Evolutionary conservation across 1,140 invertebrate genomes (phyloP), one percentile per base, ranked within the genome.

Genomic region (Drosophila sp.): DNA sequence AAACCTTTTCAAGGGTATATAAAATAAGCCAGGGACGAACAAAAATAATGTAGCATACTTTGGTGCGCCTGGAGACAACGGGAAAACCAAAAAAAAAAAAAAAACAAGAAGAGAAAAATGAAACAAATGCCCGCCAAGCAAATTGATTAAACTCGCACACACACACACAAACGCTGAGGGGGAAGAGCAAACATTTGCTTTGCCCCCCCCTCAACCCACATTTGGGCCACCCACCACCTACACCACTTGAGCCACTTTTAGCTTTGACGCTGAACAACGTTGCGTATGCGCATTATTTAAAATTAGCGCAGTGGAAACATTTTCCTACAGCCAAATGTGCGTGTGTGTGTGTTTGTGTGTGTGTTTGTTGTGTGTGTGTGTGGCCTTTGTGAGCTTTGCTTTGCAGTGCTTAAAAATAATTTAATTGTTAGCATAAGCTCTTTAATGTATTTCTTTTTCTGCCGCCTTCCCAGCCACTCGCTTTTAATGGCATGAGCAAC

Each of bases 361-460:
- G 50, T 41, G 61, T 50, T 35, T 55, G 70, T 70, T 41, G 61
- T 50, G 40, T 55, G 70, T 70, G 47, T 60, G 32, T 67, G 25
- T 72, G 65, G 60, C 58, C 65, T 62, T 62, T 77, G 72, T 73
- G 69, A 66, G 40, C 68, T 66, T 61, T 72, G 50, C 54, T 62
- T 70, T 65, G 62, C 72, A 60, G 68, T 72, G 76, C 82, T 87
- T 87, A 72, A 76, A 83, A 87, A 76, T 86, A 87, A 87, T 86
- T 86, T 82, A 86, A 86, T 86, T 86, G 83, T 87, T 87, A 29
- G 76, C 83, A 67, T 82, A 83, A 86, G 83, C 83, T 79, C 79
- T 87, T 86, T 86, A 86, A 86, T 82, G 72, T 56, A 55, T 73
- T 65, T 66, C 70, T 57, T 72, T 56, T 41, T 35, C 29, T 17